phyloP scores from a whole-genome alignment of 2,888 invertebrate species.

The Ormyrus thymus region DNA sequence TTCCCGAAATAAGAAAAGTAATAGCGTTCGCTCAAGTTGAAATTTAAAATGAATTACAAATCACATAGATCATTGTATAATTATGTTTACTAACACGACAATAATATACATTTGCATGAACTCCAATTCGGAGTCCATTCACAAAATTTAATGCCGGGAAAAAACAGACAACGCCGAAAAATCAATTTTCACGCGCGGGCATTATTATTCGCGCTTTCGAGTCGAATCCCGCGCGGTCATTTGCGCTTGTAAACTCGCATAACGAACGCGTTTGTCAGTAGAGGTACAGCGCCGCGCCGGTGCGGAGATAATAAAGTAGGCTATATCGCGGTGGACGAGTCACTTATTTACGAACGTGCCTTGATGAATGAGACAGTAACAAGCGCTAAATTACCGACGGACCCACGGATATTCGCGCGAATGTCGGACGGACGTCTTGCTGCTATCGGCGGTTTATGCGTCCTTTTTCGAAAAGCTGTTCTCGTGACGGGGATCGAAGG shows the following conservation, averaged over 20 bases:
- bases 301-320: slow-evolving; percentile 33
- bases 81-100: too few relatives aligned
- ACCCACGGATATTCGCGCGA: neutral
- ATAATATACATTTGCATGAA: too few relatives aligned
- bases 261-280: slow-evolving; percentile 19
- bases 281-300: neutral
- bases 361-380: slow-evolving; percentile 44
- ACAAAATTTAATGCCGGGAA: too few relatives aligned
- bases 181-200: neutral
- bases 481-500: too few relatives aligned
- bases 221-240: neutral
- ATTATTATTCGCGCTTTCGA: slow-evolving; percentile 1
- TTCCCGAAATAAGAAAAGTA: too few relatives aligned
- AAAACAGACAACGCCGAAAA: too few relatives aligned
- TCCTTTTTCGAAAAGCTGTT: too few relatives aligned
- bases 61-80: too few relatives aligned
- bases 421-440: neutral
- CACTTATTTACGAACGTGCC: slow-evolving; percentile 28
- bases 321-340: slow-evolving; percentile 33
- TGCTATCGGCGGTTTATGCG: too few relatives aligned
- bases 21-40: too few relatives aligned
- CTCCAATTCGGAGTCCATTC: too few relatives aligned
- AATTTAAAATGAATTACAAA: too few relatives aligned
- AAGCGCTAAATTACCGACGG: slow-evolving; percentile 29
- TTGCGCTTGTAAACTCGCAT: neutral